These are phyloP conservation scores for Burhinus bistriatus DNA, from an alignment of 2,113 vertebrate genomes.

Conservation along the genomic window DNA sequence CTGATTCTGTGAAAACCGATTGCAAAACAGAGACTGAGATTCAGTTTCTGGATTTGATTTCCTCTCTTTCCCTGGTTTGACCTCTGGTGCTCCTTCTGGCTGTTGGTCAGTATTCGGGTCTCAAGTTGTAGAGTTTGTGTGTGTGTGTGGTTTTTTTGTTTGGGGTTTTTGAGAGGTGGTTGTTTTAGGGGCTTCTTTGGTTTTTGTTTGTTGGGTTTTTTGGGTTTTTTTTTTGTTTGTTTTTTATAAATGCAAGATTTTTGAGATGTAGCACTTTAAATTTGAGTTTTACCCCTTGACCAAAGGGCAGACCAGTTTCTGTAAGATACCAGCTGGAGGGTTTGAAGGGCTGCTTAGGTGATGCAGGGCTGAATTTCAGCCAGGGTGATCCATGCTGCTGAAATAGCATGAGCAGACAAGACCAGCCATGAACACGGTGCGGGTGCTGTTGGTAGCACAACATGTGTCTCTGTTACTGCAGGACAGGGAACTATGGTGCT, in stretches of 20 bases:
- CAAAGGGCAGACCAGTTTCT: background rate
- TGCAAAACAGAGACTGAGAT: background rate
- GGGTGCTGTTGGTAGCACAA: accelerated
- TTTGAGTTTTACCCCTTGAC: background rate
- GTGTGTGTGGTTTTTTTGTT: background rate
- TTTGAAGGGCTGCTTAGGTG: background rate
- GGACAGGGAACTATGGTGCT: background rate
- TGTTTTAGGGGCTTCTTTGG: too few species aligned
- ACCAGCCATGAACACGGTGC: accelerated
- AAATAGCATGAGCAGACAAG: background rate
- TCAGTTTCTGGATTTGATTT: conserved; percentile 64
- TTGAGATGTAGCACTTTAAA: background rate
- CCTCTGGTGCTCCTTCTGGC: background rate
- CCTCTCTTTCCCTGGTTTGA: background rate
- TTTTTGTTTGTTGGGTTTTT: background rate
- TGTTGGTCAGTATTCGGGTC: background rate
- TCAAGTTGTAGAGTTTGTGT: background rate
- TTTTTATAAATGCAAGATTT: background rate
- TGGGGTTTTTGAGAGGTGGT: accelerated
- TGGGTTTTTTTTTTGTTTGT: background rate
- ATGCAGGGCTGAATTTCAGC: background rate
- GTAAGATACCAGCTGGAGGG: background rate
- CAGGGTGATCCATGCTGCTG: background rate
- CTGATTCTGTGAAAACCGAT: background rate
- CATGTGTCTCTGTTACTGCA: background rate